phyloP scores from a whole-genome alignment of 2,888 invertebrate species.

The Palloptera scutellata region DNA sequence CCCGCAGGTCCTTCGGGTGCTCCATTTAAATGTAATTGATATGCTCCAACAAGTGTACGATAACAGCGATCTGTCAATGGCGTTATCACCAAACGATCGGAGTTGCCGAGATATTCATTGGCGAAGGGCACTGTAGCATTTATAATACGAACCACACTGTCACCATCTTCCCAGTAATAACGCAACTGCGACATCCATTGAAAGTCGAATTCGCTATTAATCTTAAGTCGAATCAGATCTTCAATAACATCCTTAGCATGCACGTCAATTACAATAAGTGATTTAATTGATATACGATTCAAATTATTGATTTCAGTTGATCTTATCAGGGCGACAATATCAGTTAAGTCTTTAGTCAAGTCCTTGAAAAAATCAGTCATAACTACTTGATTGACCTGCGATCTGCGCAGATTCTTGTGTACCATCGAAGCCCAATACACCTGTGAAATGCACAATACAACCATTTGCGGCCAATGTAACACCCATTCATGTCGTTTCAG shows the following conservation, averaged over 20 bases:
- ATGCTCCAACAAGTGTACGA: constrained; percentile 75
- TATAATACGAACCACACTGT: constrained; percentile 70
- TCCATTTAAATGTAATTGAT: constrained; percentile 75
- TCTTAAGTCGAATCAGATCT: constrained; percentile 66
- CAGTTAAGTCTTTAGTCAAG: constrained; percentile 66
- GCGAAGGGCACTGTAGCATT: constrained; percentile 74
- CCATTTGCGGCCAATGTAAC: constrained; percentile 71
- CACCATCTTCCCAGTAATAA: constrained; percentile 73
- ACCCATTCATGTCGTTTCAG: constrained; percentile 67
- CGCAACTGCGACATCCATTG: constrained; percentile 77
- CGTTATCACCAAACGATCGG: constrained; percentile 70
- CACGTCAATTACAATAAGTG: constrained; percentile 76
- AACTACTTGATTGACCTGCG: constrained; percentile 56
- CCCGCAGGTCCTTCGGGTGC: constrained; percentile 81
- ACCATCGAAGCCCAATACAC: constrained; percentile 75
- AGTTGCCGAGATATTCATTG: constrained; percentile 79
- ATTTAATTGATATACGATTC: constrained; percentile 72
- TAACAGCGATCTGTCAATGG: constrained; percentile 73
- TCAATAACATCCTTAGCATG: constrained; percentile 75
- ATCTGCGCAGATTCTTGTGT: constrained; percentile 66
- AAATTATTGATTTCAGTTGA: constrained; percentile 68
- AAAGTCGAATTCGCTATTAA: constrained; percentile 71
- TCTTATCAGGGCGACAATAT: constrained; percentile 69
- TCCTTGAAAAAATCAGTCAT: constrained; percentile 65
- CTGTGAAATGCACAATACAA: constrained; percentile 69